Conservation (phyloP, 2,797 vertebrate genomes). For the Acanthurus lineatus region DNA sequence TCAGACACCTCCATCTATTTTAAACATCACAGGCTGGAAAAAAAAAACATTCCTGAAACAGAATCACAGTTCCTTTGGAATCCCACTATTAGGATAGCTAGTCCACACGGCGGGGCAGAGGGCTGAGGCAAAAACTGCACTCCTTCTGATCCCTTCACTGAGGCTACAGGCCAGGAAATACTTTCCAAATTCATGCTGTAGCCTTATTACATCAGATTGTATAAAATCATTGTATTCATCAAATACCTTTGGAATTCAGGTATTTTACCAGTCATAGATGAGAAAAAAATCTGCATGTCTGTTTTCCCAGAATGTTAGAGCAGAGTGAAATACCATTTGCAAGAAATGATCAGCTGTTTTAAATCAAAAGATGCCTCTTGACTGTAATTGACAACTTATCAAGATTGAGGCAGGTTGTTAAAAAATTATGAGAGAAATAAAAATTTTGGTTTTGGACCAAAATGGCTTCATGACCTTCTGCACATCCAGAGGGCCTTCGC, state of each 20-base stretch:
- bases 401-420: conserved; percentile 24
- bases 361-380: conserved; percentile 13
- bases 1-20: conserved; percentile 89
- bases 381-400: conserved; percentile 32
- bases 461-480: conserved; percentile 29
- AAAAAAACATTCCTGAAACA: conserved; percentile 87
- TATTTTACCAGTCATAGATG: conserved; percentile 34
- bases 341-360: conserved; percentile 21
- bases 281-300: conserved; percentile 22
- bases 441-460: conserved; percentile 12
- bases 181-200: conserved; percentile 40
- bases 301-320: conserved; percentile 37
- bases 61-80: conserved; percentile 82
- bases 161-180: conserved; percentile 49
- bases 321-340: conserved; percentile 32
- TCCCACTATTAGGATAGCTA: conserved; percentile 74
- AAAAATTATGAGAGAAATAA: background rate
- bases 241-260: conserved; percentile 35
- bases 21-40: conserved; percentile 86
- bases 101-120: conserved; percentile 79
- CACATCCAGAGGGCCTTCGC: conserved; percentile 37
- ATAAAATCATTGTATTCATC: conserved; percentile 40
- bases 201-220: conserved; percentile 36
- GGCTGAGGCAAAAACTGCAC: conserved; percentile 85
- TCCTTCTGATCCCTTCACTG: conserved; percentile 57